Evolutionary conservation across 1,140 invertebrate species (phyloP).

Genomic region (Goniozus legneri): DNA sequence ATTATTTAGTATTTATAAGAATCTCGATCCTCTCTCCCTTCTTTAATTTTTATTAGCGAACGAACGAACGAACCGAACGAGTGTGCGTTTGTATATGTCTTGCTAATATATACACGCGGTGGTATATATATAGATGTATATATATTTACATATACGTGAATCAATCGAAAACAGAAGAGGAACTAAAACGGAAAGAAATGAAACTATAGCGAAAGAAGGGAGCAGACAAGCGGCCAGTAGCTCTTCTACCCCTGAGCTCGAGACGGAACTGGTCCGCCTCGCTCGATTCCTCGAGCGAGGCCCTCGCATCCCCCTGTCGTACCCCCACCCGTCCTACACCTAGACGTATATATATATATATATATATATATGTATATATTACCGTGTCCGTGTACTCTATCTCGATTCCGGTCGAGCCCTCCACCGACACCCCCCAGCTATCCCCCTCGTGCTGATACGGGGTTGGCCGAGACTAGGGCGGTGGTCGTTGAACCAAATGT

Average conservation of each 20-base stretch:
- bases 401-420: no score
- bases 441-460: constrained; percentile 14
- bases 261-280: constrained; percentile 39
- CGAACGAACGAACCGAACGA: constrained; percentile 15
- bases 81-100: no score
- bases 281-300: constrained; percentile 7
- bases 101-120: no score
- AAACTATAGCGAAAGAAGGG: constrained; percentile 54
- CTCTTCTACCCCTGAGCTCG: constrained; percentile 50
- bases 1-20: no score
- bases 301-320: constrained; percentile 8
- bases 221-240: constrained; percentile 51
- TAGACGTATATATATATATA: not conserved
- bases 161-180: constrained; percentile 41
- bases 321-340: not conserved
- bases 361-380: not conserved
- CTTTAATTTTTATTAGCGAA: no score
- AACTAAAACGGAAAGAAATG: constrained; percentile 51
- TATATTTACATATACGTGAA: constrained; percentile 14
- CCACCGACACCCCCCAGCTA: not conserved
- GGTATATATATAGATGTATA: not conserved
- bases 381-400: constrained; percentile 1
- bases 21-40: no score
- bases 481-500: constrained; percentile 53
- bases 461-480: constrained; percentile 49